Conservation (phyloP, 2,797 vertebrate genomes). For the Schizothorax lantsangensis region DNA sequence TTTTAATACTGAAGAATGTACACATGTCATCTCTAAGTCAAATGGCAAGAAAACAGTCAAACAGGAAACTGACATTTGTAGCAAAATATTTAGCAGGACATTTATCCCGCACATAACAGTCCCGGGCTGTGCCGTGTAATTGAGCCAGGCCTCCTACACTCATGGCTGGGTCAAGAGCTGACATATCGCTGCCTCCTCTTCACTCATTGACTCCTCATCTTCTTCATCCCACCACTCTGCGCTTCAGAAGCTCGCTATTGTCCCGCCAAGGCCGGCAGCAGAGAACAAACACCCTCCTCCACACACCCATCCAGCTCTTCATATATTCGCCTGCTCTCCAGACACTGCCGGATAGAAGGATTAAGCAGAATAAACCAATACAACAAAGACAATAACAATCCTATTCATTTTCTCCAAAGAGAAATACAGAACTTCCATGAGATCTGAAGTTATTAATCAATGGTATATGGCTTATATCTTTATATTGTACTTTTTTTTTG, state of each 20-base stretch:
- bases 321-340: constrained; percentile 18
- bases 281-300: constrained; percentile 62
- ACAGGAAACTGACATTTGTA: constrained; percentile 10
- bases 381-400: constrained; percentile 6
- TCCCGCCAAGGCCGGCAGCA: constrained; percentile 72
- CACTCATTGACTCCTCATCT: constrained; percentile 83
- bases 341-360: constrained; percentile 34
- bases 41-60: neutral
- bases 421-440: neutral
- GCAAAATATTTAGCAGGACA: constrained; percentile 4
- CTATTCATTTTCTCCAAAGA: neutral
- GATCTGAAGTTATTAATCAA: neutral
- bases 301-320: constrained; percentile 35
- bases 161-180: constrained; percentile 70
- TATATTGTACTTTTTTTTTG: neutral
- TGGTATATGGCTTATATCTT: neutral
- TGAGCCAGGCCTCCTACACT: constrained; percentile 74
- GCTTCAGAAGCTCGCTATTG: constrained; percentile 78
- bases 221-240: constrained; percentile 78
- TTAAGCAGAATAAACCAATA: constrained; percentile 27
- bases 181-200: constrained; percentile 81
- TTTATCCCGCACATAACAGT: constrained; percentile 14
- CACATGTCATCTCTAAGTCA: neutral
- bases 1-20: neutral
- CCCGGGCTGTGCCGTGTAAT: constrained; percentile 44